Percentiles rank a stretch among this genome's conserved stretches.
Conservation (phyloP, 2,888 invertebrate species). For the Synergus japonicus region DNA sequence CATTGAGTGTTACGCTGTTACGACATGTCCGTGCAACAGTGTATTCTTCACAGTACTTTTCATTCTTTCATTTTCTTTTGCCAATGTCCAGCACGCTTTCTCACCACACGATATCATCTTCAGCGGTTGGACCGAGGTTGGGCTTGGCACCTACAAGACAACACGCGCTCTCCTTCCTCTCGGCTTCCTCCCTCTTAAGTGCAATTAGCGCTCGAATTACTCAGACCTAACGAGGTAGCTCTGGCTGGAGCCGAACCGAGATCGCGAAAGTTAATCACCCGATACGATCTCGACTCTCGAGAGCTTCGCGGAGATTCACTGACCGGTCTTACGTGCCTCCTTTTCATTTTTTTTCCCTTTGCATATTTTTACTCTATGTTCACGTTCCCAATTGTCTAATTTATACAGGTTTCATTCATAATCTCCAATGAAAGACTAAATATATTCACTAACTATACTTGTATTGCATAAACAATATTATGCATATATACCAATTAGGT, state of each 20-base stretch:
- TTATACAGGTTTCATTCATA: conserved; percentile 1
- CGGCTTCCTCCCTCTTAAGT: conserved; percentile 64
- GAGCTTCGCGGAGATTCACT: conserved; percentile 59
- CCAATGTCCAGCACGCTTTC: conserved; percentile 41
- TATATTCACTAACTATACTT: neutral
- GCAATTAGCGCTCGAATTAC: conserved; percentile 76
- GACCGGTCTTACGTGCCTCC: neutral
- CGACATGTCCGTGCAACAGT: conserved; percentile 10
- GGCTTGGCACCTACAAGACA: conserved; percentile 59
- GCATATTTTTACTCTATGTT: conserved; percentile 41
- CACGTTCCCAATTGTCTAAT: conserved; percentile 6
- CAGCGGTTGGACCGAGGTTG: conserved; percentile 46
- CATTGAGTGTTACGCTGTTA: conserved; percentile 17
- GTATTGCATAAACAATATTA: neutral
- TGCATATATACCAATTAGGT: neutral
- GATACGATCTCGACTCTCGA: conserved; percentile 69
- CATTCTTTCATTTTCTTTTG: conserved; percentile 33
- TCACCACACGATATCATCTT: conserved; percentile 44
- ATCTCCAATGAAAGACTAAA: conserved; percentile 1
- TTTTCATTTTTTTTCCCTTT: conserved; percentile 51
- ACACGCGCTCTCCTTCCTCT: conserved; percentile 36
- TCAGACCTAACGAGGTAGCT: conserved; percentile 74
- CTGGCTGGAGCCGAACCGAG: conserved; percentile 59
- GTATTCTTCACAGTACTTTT: conserved; percentile 23
- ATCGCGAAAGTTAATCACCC: conserved; percentile 73